These are phyloP conservation scores for Eupeodes latifasciatus DNA, from an alignment of 2,888 invertebrate species.

Conservation along the genomic window DNA sequence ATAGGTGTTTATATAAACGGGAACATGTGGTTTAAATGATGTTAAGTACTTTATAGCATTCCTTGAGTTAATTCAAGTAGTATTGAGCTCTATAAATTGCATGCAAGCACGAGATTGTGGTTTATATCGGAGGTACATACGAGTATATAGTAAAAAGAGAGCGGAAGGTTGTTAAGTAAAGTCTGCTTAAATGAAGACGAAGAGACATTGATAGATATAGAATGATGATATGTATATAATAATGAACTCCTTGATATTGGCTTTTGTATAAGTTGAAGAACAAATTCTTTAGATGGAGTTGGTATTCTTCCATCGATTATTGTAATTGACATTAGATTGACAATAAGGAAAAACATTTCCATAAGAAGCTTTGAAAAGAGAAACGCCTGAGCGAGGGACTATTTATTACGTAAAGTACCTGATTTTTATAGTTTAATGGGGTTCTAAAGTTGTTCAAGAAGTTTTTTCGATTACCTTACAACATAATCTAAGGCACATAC, in stretches of 20 bases:
- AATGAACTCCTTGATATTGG: slow-evolving; percentile 46
- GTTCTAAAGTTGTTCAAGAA: no score
- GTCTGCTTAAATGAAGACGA: slow-evolving; percentile 37
- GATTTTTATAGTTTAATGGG: no score
- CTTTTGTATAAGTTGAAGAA: slow-evolving; percentile 15
- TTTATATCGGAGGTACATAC: slow-evolving; percentile 33
- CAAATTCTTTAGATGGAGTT: not conserved
- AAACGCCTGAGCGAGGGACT: no score
- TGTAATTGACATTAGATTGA: not conserved
- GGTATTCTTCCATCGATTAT: slow-evolving; percentile 7
- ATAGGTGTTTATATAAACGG: slow-evolving; percentile 29
- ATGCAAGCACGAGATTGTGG: slow-evolving; percentile 58
- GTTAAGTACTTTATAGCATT: slow-evolving; percentile 63
- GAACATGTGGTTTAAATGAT: slow-evolving; percentile 57
- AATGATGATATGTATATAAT: not conserved
- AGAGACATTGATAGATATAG: slow-evolving; percentile 55
- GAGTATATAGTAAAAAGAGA: not conserved
- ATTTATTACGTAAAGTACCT: no score
- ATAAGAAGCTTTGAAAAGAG: no score
- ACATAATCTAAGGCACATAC: no score
- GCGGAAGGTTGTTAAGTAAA: slow-evolving; percentile 47
- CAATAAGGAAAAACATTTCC: no score
- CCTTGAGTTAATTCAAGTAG: slow-evolving; percentile 64
- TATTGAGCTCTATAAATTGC: slow-evolving; percentile 69
- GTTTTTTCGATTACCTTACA: no score